Evolutionary conservation across 2,113 vertebrate genomes (phyloP).

Genomic region (Festucalex cinctus): DNA sequence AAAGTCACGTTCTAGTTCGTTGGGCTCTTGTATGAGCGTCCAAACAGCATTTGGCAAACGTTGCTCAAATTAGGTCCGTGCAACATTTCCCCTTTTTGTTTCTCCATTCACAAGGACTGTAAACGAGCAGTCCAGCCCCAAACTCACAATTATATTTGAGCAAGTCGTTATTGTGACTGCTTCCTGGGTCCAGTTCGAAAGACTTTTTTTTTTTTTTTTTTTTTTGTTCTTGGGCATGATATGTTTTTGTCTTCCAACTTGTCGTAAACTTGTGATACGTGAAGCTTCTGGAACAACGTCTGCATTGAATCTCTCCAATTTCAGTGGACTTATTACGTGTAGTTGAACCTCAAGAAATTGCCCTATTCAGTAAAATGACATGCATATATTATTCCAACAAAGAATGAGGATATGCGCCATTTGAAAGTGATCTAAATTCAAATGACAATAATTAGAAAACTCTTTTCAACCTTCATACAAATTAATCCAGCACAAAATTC

Average conservation of each 20-base stretch:
- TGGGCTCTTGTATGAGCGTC: no score
- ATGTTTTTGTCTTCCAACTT: background rate
- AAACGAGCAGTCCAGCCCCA: background rate
- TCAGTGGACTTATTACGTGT: background rate
- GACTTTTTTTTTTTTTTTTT: no score
- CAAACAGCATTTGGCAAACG: conserved; percentile 20
- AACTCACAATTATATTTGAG: background rate
- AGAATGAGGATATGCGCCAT: background rate
- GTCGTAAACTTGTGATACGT: background rate
- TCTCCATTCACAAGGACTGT: background rate
- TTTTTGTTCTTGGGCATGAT: background rate
- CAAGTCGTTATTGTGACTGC: background rate
- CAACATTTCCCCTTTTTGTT: background rate
- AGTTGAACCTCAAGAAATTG: background rate
- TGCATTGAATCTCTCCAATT: background rate
- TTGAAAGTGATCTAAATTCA: background rate
- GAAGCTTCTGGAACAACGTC: background rate
- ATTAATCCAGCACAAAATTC: background rate
- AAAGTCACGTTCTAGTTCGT: conserved; percentile 7
- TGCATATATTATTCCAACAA: background rate
- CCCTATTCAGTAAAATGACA: background rate
- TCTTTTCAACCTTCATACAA: background rate
- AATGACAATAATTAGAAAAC: background rate
- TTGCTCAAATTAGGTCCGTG: conserved; percentile 19
- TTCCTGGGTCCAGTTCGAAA: background rate